These are phyloP conservation scores for Periplaneta americana DNA, from an alignment of 1,140 invertebrate genomes.

Conservation along the genomic window DNA sequence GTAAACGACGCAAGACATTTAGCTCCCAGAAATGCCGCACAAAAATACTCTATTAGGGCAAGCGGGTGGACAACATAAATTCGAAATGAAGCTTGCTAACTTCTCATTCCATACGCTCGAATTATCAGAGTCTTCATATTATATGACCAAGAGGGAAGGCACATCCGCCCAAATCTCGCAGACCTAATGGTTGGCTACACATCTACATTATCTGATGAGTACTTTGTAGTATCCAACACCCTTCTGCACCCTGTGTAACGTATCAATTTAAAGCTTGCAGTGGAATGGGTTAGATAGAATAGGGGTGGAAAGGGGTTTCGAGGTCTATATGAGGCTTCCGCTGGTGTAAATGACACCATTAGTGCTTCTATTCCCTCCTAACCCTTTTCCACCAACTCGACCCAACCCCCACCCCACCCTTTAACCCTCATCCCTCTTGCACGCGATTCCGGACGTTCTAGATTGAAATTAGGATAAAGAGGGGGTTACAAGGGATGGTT, in stretches of 20 bases:
- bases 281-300: background rate
- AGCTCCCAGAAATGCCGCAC: too few species aligned
- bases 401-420: too few species aligned
- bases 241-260: background rate
- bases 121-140: background rate
- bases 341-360: background rate
- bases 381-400: background rate
- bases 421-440: background rate
- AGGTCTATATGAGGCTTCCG: background rate
- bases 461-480: background rate
- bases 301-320: background rate
- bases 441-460: background rate
- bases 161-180: background rate
- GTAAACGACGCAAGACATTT: too few species aligned
- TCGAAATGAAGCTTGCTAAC: background rate
- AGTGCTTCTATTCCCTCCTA: background rate
- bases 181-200: background rate
- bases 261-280: background rate
- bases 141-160: background rate
- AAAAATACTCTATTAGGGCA: background rate
- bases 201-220: background rate
- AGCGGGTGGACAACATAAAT: background rate
- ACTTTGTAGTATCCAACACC: background rate
- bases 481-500: background rate
- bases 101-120: background rate